Base-by-base conservation (phyloP, 92 coral and sea anemone genomes). In the Blastomussa wellsi region DNA sequence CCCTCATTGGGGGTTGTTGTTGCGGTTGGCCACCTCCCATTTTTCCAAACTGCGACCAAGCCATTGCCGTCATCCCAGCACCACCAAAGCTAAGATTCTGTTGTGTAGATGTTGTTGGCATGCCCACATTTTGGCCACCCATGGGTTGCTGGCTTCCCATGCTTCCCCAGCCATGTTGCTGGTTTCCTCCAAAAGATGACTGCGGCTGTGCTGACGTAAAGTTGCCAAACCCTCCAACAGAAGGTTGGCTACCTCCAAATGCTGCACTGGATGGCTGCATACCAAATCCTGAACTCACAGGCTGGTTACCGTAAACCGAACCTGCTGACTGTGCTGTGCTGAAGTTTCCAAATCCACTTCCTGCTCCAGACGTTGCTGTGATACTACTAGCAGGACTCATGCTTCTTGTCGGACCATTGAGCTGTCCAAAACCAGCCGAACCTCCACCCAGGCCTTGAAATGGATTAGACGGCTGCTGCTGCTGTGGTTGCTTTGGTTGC, bases 31-130 rank as follows among this genome's bases (percentile, higher is more conserved):
- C 81, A 55, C 89, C 94, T 26, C 94, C 94, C 95, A 92, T 81
- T 90, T 97, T 97, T 66, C 98, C 95, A 84, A 94, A 97, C 89
- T 97, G 99, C 29, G 89, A 86, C 47, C 93, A 94, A n/a, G 99
- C 99, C 98, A 97, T 88, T 4, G 92, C 98, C 20, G 94, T 88
- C 95, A 92, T 90, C 26, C 99, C 99, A 65, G 99, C 99, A 64
- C 97, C 98, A 42, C 95, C 98, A 86, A 97, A 88, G 87, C 93
- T 93, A 36, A 94, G 90, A 71, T 84, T 91, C 84, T 96, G 99
- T 67, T 84, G 91, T 14, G 94, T 82, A 8, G 89, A 78, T 35
- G 91, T 76, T 62, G 93, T 29, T 53, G 92, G 89, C 90, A 89
- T 84, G 3, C 93, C 89, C 89, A 89, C 88, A 31, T 77, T 79